Evolutionary conservation across 2,113 vertebrate genomes (phyloP).

Genomic region (Bettongia penicillata): DNA sequence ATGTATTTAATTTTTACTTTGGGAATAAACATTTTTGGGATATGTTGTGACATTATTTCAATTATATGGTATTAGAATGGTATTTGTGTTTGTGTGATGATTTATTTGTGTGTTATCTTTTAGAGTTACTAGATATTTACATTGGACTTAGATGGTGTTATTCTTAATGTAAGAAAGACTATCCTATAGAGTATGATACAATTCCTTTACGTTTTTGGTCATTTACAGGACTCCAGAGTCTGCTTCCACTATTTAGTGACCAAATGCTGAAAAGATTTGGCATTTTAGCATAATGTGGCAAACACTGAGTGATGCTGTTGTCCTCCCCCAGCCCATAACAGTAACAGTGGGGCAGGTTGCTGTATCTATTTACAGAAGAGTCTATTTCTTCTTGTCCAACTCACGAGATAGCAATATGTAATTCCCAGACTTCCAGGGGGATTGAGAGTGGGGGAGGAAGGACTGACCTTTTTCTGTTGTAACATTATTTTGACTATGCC

Average conservation of each 20-base stretch:
- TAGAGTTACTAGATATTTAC: not conserved
- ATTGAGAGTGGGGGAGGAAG: not conserved
- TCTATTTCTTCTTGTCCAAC: not conserved
- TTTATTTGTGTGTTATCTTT: not conserved
- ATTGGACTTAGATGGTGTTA: not conserved
- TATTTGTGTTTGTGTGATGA: not conserved
- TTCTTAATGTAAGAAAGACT: not conserved
- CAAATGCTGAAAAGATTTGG: not conserved
- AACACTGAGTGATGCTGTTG: not conserved
- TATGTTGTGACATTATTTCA: not conserved
- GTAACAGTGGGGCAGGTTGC: not conserved
- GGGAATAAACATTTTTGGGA: not conserved
- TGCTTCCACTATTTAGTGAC: not conserved
- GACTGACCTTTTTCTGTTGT: not conserved
- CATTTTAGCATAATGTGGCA: not conserved
- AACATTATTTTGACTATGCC: not conserved
- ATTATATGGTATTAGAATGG: not conserved
- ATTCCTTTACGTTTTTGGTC: not conserved
- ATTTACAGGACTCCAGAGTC: not conserved
- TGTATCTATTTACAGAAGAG: not conserved
- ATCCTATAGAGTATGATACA: not conserved
- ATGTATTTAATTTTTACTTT: not conserved
- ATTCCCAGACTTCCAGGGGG: not conserved
- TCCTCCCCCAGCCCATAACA: not conserved
- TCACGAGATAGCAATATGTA: not conserved